These are phyloP conservation scores for Brachionus asplanchnoidis DNA, from an alignment of 1,140 invertebrate species.

Conservation along the genomic window DNA sequence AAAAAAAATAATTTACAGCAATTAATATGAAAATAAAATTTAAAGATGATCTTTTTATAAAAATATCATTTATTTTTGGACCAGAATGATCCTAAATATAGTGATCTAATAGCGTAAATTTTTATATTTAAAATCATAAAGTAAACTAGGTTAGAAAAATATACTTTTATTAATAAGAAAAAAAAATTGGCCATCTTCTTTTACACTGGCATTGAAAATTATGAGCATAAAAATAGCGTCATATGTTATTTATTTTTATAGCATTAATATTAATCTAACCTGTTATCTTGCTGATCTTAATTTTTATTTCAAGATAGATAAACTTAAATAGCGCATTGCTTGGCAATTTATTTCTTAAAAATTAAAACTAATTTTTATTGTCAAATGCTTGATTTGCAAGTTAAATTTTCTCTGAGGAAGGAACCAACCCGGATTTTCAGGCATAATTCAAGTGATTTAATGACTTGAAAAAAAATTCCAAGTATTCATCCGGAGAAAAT, in stretches of 20 bases:
- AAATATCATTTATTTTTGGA: background rate
- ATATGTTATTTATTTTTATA: conserved; percentile 1
- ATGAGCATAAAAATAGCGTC: background rate
- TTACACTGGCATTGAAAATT: background rate
- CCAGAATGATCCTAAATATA: background rate
- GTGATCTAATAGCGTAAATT: background rate
- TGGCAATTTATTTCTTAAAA: background rate
- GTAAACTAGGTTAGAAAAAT: background rate
- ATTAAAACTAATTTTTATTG: background rate
- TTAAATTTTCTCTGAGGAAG: background rate
- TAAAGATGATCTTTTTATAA: background rate
- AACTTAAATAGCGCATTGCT: background rate
- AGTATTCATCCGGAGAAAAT: background rate
- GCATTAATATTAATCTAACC: background rate
- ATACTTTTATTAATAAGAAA: background rate
- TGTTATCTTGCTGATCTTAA: background rate
- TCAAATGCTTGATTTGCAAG: background rate
- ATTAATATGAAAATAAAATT: background rate
- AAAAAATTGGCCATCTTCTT: background rate
- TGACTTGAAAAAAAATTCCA: background rate
- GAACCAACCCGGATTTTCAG: background rate
- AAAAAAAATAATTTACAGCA: background rate
- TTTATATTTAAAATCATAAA: background rate
- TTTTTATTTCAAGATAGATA: background rate
- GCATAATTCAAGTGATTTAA: background rate